phyloP scores from a whole-genome alignment of 2,888 invertebrate genomes.

The Nemoura dubitans region DNA sequence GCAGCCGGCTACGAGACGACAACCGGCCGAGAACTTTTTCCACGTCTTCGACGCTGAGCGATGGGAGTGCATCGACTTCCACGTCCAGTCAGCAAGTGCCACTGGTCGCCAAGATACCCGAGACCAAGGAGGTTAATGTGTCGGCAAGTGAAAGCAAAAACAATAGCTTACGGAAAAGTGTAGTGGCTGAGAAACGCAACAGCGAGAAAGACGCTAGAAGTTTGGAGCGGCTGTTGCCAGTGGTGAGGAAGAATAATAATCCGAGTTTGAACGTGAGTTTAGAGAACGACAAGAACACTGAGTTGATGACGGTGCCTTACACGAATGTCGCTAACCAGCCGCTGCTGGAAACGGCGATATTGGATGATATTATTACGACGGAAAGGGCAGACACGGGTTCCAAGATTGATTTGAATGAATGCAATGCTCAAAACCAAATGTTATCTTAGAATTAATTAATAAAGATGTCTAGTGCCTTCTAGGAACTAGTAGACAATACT shows the following conservation, averaged over 20 bases:
- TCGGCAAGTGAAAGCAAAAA: not conserved
- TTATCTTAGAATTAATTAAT: conserved; percentile 1
- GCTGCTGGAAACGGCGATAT: conserved; percentile 34
- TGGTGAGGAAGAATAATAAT: conserved; percentile 35
- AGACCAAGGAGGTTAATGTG: not conserved
- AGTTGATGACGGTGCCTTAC: conserved; percentile 42
- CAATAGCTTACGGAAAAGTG: conserved; percentile 28
- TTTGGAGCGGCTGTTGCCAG: conserved; percentile 51
- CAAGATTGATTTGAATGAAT: conserved; percentile 24
- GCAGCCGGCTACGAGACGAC: not conserved
- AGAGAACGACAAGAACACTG: conserved; percentile 18
- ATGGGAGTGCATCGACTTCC: conserved; percentile 46
- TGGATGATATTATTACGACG: not conserved
- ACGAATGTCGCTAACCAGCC: conserved; percentile 46
- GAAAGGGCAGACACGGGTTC: not conserved
- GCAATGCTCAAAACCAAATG: conserved; percentile 39
- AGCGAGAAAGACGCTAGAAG: conserved; percentile 51
- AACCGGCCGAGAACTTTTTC: conserved; percentile 54
- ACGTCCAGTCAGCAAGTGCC: conserved; percentile 44
- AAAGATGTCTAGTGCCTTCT: not conserved
- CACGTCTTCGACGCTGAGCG: conserved; percentile 51
- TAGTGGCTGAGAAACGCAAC: conserved; percentile 25
- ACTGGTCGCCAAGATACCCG: not conserved
- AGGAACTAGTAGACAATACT: not conserved
- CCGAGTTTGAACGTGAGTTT: conserved; percentile 20